Evolutionary conservation across 2,113 vertebrate genomes (phyloP), one percentile per base, ranked within the genome.

Genomic region (Myotis brandtii): DNA sequence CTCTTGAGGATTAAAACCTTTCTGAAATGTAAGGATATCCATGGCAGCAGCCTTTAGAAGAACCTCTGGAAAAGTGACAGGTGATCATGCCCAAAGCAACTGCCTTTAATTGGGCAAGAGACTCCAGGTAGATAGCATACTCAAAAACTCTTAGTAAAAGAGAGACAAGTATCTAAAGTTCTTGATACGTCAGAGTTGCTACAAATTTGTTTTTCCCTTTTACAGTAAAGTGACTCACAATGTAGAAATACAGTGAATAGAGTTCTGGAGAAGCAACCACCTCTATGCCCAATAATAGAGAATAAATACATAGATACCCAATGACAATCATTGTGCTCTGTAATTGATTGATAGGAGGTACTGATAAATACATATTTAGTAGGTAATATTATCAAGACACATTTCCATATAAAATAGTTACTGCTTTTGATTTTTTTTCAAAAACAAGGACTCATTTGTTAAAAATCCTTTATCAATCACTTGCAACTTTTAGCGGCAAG

Each of bases 321-420:
- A 94, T 98, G 98, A 98, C 97, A 98, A 98, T 98, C 98, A 98
- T 98, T 98, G 98, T 99, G 98, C 99, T 99, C 98, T 98, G 98
- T 98, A 98, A 95, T 98, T 97, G 97, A 97, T 99, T 96, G 95
- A 98, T 95, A 98, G 96, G 97, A 98, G 96, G 97, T 98, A 98
- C 96, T 97, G 89, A 97, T 97, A 98, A 98, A 98, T 97, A 98
- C 96, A 99, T 94, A 98, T 96, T 96, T 98, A 98, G 98, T 98
- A 98, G 95, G 85, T 97, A 97, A 95, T 98, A 98, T 87, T 92
- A 98, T 98, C 97, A 98, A 98, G 98, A 98, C 98, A 98, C 97
- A 98, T 97, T 97, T 99, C 97, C 98, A 98, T 99, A 99, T 97
- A 99, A 99, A 99, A 99, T 98, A 98, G 85, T 98, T 96, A 98